Base-by-base conservation (phyloP, 2,797 vertebrate species). In the Anguilla anguilla region DNA sequence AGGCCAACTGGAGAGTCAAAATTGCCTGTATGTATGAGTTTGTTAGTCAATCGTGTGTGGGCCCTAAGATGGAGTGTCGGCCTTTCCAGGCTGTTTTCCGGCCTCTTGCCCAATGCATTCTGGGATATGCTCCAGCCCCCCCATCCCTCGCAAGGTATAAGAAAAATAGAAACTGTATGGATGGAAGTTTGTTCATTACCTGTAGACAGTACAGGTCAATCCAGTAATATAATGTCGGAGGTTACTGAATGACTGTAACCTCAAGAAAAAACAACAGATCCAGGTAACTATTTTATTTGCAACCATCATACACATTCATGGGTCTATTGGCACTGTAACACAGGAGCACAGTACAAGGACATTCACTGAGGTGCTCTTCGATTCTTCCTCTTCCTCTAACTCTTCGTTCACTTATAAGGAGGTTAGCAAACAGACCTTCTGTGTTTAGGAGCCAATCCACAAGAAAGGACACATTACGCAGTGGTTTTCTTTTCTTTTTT, bases 311-410 rank as follows among this genome's bases (percentile, higher is more conserved):
- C 95, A 96, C 96, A 97, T 96, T 96, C 96, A 96, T 93, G 92
- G 95, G 95, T 96, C 96, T 95, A 94, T 96, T 94, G 95, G 95
- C 95, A 96, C 95, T 96, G 95, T 95, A 95, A 95, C 95, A 94
- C 94, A 95, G 92, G 94, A 96, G 94, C 95, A 96, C 95, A 95
- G 96, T 96, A 96, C 95, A 95, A 95, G 94, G 95, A 96, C 95
- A 96, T 96, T 96, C 95, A 95, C 94, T 93, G 94, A 96, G 95
- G 95, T 95, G 96, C 96, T 95, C 95, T 96, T 95, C 95, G 94
- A 95, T 94, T 43, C 77, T 25, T 19, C 72, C 94, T 94, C 94
- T 92, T 94, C 91, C 72, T 92, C 35, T 1, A 35, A 35, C 35
- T 35, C 93, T 94, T 94, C 93, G 93, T 95, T 96, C 95, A 95